These are phyloP conservation scores for Archips crataeganus DNA, from an alignment of 2,888 invertebrate genomes.

Conservation along the genomic window DNA sequence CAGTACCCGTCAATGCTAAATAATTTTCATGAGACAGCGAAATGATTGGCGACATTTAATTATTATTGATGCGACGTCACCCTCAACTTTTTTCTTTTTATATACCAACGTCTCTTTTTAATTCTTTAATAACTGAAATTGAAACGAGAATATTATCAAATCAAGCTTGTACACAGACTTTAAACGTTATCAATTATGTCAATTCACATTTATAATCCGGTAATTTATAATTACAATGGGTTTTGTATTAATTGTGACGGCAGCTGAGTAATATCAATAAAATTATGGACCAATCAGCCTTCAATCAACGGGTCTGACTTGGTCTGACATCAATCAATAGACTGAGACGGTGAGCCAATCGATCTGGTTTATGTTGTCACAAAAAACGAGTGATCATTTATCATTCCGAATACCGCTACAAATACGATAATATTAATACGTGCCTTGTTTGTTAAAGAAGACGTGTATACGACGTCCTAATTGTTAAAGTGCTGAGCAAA, in stretches of 20 bases:
- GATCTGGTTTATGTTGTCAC: conserved; percentile 50
- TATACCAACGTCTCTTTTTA: not conserved
- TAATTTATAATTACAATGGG: conserved; percentile 43
- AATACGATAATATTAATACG: conserved; percentile 46
- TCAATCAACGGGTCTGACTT: conserved; percentile 35
- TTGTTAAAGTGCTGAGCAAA: conserved; percentile 10
- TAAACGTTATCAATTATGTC: not conserved
- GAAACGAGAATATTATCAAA: not conserved
- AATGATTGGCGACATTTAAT: not conserved
- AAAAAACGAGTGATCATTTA: conserved; percentile 54
- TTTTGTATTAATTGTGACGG: conserved; percentile 23
- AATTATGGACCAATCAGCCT: conserved; percentile 29
- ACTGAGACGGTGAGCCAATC: conserved; percentile 44
- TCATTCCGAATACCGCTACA: conserved; percentile 54
- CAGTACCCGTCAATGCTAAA: not conserved
- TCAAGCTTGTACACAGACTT: not conserved
- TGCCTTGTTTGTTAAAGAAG: not conserved
- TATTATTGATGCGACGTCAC: not conserved
- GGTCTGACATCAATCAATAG: conserved; percentile 44
- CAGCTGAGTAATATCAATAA: conserved; percentile 28
- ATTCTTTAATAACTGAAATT: not conserved
- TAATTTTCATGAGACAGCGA: not conserved
- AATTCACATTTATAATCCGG: conserved; percentile 3
- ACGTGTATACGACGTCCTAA: conserved; percentile 21
- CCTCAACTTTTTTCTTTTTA: not conserved